A percentile compares a stretch with the other conserved stretches of the same genome.
These are phyloP conservation scores for Drosophila orena DNA, from an alignment of 1,140 invertebrate species.

Conservation along the genomic window DNA sequence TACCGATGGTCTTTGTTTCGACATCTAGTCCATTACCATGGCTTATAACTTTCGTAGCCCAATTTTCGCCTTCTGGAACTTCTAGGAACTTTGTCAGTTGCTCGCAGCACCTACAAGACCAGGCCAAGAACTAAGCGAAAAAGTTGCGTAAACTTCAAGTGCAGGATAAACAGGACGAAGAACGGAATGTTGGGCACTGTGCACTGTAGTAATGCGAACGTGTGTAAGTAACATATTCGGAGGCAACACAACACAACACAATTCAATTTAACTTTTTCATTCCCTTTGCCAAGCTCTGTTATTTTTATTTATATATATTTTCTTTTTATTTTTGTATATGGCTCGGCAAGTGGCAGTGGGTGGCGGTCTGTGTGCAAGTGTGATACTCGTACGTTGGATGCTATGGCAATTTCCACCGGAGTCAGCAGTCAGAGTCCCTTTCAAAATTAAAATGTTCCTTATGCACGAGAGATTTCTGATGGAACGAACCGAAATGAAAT, in stretches of 20 bases:
- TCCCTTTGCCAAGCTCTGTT: slow-evolving; percentile 65
- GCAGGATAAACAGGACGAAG: slow-evolving; percentile 36
- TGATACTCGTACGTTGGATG: slow-evolving; percentile 70
- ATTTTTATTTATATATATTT: slow-evolving; percentile 62
- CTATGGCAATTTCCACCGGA: slow-evolving; percentile 72
- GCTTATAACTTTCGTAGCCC: not conserved
- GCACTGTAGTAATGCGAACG: slow-evolving; percentile 12
- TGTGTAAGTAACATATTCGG: slow-evolving; percentile 57
- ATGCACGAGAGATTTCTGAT: slow-evolving; percentile 80
- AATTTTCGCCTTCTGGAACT: slow-evolving; percentile 29
- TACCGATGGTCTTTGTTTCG: not conserved
- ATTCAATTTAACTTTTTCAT: slow-evolving; percentile 82
- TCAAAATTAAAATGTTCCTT: slow-evolving; percentile 80
- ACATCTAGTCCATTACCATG: not conserved
- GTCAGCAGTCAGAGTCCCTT: slow-evolving; percentile 52
- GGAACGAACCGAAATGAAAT: slow-evolving; percentile 73
- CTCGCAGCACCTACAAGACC: slow-evolving; percentile 56
- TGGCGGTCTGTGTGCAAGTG: slow-evolving; percentile 35
- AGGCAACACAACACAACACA: slow-evolving; percentile 67
- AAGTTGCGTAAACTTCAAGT: slow-evolving; percentile 74
- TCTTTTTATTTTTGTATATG: slow-evolving; percentile 29
- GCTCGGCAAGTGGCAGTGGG: slow-evolving; percentile 12
- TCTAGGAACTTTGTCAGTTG: slow-evolving; percentile 70
- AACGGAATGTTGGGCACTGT: slow-evolving; percentile 29
- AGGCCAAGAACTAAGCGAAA: slow-evolving; percentile 49